phyloP scores from a whole-genome alignment of 2,888 invertebrate genomes.

The Leptopilina drosophilae region DNA sequence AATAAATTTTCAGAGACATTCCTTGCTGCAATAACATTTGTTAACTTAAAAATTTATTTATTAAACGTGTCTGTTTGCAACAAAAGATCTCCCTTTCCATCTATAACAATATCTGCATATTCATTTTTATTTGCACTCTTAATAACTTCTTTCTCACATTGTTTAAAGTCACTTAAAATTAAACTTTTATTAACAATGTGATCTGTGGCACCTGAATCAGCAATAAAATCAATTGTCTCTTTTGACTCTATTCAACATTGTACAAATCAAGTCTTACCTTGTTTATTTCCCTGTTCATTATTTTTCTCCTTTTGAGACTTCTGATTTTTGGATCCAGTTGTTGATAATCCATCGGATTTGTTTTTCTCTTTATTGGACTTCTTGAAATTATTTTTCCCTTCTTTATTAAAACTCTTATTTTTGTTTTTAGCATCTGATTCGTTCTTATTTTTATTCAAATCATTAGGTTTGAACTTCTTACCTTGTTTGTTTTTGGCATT shows the following conservation, averaged over 20 bases:
- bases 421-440: slow-evolving; percentile 44
- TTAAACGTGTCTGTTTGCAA: no score
- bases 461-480: background rate
- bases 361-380: background rate
- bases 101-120: no score
- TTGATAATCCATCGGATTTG: background rate
- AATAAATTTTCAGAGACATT: no score
- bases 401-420: background rate
- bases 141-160: no score
- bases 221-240: slow-evolving; percentile 47
- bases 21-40: no score
- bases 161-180: slow-evolving; percentile 37
- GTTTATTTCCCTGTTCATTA: slow-evolving; percentile 2
- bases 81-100: no score
- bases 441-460: slow-evolving; percentile 22
- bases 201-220: slow-evolving; percentile 56
- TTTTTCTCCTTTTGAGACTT: background rate
- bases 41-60: no score
- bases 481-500: background rate
- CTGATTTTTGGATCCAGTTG: background rate
- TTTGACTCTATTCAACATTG: slow-evolving; percentile 11
- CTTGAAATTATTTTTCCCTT: background rate
- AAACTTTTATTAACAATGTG: slow-evolving; percentile 47
- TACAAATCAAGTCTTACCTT: slow-evolving; percentile 28
- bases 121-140: no score